Conservation (phyloP, 2,113 vertebrate genomes). For the Raja brachyura region DNA sequence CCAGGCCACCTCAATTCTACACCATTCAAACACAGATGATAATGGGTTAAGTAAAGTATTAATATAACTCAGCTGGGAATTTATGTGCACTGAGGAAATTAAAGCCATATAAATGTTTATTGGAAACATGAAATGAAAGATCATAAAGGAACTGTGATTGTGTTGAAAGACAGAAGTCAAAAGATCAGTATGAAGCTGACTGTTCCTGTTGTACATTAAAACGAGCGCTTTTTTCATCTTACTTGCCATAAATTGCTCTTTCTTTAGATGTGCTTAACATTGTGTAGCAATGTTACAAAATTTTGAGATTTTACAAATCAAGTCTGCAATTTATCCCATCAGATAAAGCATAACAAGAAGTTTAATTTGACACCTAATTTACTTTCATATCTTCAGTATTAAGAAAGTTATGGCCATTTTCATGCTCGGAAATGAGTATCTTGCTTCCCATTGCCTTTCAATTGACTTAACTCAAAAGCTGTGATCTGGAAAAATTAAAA, state of each 20-base stretch:
- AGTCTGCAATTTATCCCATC: no score
- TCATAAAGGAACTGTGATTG: background rate
- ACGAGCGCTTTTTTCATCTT: background rate
- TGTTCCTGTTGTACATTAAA: constrained; percentile 12
- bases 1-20: background rate
- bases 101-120: background rate
- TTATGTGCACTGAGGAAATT: background rate
- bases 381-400: no score
- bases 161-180: background rate
- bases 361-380: no score
- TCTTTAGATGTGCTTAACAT: background rate
- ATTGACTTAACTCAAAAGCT: no score
- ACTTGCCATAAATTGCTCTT: background rate
- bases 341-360: no score
- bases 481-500: no score
- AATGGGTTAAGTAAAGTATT: background rate
- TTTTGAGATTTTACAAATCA: no score
- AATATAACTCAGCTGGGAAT: constrained; percentile 7
- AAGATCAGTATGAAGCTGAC: background rate
- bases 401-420: no score
- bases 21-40: background rate
- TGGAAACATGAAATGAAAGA: background rate
- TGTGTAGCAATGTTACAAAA: no score
- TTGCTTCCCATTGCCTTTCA: no score
- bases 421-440: no score